Conservation (phyloP, 35 echinoderm and acorn worm species). For the Ptychodera flava region DNA sequence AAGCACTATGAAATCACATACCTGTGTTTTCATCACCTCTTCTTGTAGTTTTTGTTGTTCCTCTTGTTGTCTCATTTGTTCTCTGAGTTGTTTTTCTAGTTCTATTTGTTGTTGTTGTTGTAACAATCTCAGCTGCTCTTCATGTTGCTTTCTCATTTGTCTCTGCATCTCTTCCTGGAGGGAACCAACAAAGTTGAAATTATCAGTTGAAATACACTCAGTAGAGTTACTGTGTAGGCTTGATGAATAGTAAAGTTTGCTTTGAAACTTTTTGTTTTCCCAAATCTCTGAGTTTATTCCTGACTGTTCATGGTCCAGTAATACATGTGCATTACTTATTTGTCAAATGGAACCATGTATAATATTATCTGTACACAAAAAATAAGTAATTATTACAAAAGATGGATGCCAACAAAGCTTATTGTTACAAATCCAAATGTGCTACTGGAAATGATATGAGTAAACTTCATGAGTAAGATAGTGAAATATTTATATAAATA, state of each 20-base stretch:
- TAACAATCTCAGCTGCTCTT: conserved; percentile 10
- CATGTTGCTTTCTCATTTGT: conserved; percentile 7
- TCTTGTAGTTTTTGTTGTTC: conserved; percentile 12
- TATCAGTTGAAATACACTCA: background rate
- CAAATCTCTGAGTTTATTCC: background rate
- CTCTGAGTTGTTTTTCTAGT: conserved; percentile 12
- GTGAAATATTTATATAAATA: too few relatives aligned
- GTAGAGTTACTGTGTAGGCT: background rate
- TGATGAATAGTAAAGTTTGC: background rate
- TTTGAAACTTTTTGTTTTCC: background rate
- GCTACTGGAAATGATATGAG: too few relatives aligned
- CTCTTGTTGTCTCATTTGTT: conserved; percentile 14
- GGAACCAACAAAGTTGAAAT: background rate
- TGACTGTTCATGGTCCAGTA: background rate
- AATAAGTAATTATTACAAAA: too few relatives aligned
- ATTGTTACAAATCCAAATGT: too few relatives aligned
- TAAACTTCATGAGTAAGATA: too few relatives aligned
- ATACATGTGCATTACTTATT: background rate
- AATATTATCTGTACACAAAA: background rate
- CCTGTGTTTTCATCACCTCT: conserved; percentile 5
- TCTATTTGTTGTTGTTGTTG: conserved; percentile 11
- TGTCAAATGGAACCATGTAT: background rate
- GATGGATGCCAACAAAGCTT: too few relatives aligned
- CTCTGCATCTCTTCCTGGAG: conserved; percentile 9
- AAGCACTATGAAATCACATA: too few relatives aligned